Evolutionary conservation across 2,113 vertebrate species (phyloP).

Genomic region (Atherinomorus stipes): DNA sequence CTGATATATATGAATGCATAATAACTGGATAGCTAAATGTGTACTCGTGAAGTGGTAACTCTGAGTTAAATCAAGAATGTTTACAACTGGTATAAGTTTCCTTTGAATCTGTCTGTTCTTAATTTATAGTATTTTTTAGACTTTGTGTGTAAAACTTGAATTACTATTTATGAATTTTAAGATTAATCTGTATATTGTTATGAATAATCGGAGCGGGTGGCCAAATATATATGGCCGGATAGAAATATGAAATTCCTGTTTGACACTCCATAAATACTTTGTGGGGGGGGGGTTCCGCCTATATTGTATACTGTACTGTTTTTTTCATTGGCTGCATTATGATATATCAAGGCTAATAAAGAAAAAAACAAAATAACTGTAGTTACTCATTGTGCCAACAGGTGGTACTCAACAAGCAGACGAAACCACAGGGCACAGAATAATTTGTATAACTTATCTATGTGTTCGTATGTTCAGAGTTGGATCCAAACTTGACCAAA

Average conservation of each 20-base stretch:
- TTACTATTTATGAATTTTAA: background rate
- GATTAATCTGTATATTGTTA: background rate
- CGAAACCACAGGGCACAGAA: background rate
- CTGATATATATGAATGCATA: background rate
- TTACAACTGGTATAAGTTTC: background rate
- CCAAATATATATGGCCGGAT: background rate
- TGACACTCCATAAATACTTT: too few species aligned
- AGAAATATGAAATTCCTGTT: background rate
- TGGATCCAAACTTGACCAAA: background rate
- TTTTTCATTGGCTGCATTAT: background rate
- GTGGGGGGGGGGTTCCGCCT: too few species aligned
- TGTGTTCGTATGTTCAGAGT: background rate
- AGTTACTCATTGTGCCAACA: slow-evolving; percentile 33
- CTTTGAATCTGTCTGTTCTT: background rate
- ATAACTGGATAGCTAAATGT: background rate
- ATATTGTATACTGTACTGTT: too few species aligned
- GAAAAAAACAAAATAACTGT: background rate
- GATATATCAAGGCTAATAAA: background rate
- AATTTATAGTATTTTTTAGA: background rate
- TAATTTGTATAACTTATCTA: background rate
- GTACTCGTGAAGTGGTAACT: slow-evolving; percentile 5
- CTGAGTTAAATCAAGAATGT: background rate
- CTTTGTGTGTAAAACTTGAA: background rate
- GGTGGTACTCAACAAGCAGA: slow-evolving; percentile 48
- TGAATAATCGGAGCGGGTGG: background rate